Evolutionary conservation across 2,797 vertebrate species (phyloP), one percentile per base, ranked within the genome.

Genomic region (Lacerta agilis): DNA sequence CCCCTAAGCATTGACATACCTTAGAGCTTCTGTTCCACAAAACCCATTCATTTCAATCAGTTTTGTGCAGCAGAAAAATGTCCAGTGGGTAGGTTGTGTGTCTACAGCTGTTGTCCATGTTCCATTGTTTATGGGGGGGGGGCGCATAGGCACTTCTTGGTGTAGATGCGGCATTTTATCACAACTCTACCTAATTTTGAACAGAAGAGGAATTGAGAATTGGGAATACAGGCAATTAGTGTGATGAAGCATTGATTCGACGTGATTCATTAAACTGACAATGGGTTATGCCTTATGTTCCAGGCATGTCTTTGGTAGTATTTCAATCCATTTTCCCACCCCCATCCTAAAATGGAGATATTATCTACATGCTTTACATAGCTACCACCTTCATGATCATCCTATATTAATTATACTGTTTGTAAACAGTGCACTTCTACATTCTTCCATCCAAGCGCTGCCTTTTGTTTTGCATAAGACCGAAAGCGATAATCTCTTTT

Each of bases 311-410:
- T 91, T 94, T 88, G 82, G 82, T 79, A 86, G 23, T 78, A 93
- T 90, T 66, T 94, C 61, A 90, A 17, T 91, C 85, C 95, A 92
- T 87, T 82, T 77, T 66, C 33, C 88, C 89, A 92, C 4, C 92
- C 41, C 73, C 43, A 5, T 79, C 55, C 86, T 90, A 64, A 66
- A 77, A 72, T 84, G 82, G 41, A 85, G 80, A 91, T 45, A 75
- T 87, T 89, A 91, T 86, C 85, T 90, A 90, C 79, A 75, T 71
- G 33, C 33, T 93, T 91, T 92, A 0, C 0, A 71, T 88, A 81
- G 81, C 29, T 81, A 33, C 38, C 36, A 5, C 86, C 79, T 89
- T 86, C 82, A 88, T 89, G 75, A 80, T 61, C 90, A 93, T 38
- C 13, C 20, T 79, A 86, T 82, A 83, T 80, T 88, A 91, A 89